Percentiles rank a stretch among this genome's conserved stretches.
Evolutionary conservation across 2,113 vertebrate genomes (phyloP).

Genomic region (Speoplatyrhinus poulsoni): DNA sequence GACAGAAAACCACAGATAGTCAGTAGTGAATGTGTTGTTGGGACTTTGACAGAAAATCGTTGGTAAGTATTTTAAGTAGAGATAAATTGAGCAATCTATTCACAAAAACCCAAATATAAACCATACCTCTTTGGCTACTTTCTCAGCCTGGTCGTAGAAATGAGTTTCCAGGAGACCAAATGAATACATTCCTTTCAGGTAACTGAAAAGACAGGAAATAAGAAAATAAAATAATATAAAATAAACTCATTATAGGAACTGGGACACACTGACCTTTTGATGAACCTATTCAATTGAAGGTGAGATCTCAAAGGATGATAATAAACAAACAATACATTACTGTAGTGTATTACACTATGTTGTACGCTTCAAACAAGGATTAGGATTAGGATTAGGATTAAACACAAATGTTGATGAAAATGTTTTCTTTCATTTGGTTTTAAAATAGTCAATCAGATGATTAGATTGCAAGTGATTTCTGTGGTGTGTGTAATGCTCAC

Average conservation of each 20-base stretch:
- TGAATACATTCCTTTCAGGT: conserved; percentile 88
- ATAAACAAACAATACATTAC: background rate
- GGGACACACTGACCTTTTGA: too few species aligned
- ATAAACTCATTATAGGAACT: background rate
- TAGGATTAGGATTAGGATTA: background rate
- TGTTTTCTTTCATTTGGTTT: background rate
- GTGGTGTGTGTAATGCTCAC: background rate
- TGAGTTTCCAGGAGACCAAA: conserved; percentile 92
- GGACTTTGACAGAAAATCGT: background rate
- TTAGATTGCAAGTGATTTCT: conserved; percentile 1
- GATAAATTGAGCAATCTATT: background rate
- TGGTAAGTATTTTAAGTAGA: background rate
- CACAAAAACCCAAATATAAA: conserved; percentile 1
- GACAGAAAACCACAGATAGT: background rate
- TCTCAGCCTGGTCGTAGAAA: conserved; percentile 85
- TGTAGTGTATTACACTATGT: background rate
- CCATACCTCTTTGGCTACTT: conserved; percentile 87
- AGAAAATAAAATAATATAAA: conserved; percentile 1
- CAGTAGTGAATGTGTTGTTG: background rate
- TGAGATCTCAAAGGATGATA: background rate
- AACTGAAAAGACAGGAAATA: conserved; percentile 69
- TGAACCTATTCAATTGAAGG: background rate
- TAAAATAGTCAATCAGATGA: background rate
- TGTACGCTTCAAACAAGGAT: background rate
- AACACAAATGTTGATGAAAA: background rate